phyloP scores from a whole-genome alignment of 2,797 vertebrate genomes.

The Labeo calbasu region DNA sequence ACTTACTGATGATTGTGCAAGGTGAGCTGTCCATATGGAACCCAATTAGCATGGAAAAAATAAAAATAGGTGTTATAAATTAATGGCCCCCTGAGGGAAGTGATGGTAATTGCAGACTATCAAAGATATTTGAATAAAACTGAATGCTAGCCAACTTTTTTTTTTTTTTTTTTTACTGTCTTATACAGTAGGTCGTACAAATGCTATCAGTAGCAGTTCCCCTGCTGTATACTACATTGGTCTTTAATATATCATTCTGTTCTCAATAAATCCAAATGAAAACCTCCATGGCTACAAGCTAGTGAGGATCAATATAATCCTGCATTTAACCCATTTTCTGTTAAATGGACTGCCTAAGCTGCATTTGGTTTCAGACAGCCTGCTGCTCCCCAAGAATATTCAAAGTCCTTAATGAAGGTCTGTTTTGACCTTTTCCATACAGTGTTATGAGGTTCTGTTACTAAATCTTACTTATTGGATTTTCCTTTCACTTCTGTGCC shows the following conservation, averaged over 20 bases:
- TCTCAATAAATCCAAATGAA: conserved; percentile 23
- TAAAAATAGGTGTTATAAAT: conserved; percentile 28
- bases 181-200: neutral
- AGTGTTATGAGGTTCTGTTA: conserved; percentile 7
- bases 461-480: conserved; percentile 28
- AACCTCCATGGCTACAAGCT: conserved; percentile 4
- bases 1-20: conserved; percentile 38
- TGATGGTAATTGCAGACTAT: conserved; percentile 10
- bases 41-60: conserved; percentile 22
- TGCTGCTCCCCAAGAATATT: conserved; percentile 27
- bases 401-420: conserved; percentile 46
- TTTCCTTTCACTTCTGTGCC: neutral
- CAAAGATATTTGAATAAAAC: conserved; percentile 9
- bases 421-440: conserved; percentile 31
- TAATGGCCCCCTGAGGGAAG: conserved; percentile 3
- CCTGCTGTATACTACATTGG: neutral
- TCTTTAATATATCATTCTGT: neutral
- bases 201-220: neutral
- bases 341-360: conserved; percentile 26
- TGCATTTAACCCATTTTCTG: conserved; percentile 13
- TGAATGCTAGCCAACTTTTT: neutral
- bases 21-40: conserved; percentile 45
- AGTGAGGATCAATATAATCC: neutral
- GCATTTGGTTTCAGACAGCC: conserved; percentile 47
- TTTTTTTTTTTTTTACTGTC: neutral